These are phyloP conservation scores for Calosoma granatense DNA, from an alignment of 1,140 invertebrate species.

Conservation along the genomic window DNA sequence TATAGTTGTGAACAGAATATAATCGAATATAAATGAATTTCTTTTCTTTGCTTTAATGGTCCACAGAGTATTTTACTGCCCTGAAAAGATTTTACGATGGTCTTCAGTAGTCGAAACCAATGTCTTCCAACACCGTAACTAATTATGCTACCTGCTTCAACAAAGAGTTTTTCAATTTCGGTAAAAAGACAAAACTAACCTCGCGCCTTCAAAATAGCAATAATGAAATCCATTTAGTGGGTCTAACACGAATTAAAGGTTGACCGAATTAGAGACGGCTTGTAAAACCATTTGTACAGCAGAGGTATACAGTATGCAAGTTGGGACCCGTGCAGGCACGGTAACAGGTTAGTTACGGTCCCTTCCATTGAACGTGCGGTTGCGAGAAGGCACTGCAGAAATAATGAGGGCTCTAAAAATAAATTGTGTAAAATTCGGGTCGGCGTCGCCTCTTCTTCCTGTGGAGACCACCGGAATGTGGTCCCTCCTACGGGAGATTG, in stretches of 20 bases:
- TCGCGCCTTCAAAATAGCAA: neutral
- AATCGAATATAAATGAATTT: no score
- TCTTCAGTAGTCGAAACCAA: no score
- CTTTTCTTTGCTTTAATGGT: no score
- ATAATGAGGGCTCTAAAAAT: constrained; percentile 6
- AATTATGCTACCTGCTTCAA: neutral
- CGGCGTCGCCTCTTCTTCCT: constrained; percentile 1
- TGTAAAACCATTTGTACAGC: constrained; percentile 4
- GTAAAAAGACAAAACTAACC: neutral
- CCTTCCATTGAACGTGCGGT: neutral
- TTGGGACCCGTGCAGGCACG: neutral
- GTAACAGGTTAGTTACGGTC: neutral
- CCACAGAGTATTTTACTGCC: no score
- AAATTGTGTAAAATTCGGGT: constrained; percentile 8
- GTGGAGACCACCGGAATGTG: constrained; percentile 1
- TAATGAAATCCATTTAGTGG: neutral
- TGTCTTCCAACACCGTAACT: neutral
- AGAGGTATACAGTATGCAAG: neutral
- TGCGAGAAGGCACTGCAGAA: neutral
- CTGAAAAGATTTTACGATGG: no score
- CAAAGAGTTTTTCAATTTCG: neutral
- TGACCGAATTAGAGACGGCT: neutral
- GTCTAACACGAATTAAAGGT: neutral
- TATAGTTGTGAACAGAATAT: no score
- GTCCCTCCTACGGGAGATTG: neutral